phyloP scores from a whole-genome alignment of 2,797 vertebrate species.

The Choloepus didactylus region DNA sequence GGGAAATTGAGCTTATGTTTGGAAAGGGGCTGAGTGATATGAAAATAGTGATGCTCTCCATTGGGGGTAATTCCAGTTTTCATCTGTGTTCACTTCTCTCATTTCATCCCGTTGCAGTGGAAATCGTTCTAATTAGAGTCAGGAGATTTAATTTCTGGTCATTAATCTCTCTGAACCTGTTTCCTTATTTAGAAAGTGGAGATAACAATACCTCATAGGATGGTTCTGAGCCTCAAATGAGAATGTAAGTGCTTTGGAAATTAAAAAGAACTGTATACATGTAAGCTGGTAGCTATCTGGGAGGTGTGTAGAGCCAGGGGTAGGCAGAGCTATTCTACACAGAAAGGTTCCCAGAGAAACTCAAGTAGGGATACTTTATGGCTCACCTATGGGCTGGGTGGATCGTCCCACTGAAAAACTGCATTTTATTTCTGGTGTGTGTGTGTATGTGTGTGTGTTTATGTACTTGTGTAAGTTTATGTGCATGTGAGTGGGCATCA shows the following conservation, averaged over 20 bases:
- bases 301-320: neutral
- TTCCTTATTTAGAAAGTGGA: neutral
- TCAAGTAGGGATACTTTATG: neutral
- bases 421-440: neutral
- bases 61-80: accelerated
- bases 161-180: neutral
- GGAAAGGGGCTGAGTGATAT: too few species aligned
- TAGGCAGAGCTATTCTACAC: neutral
- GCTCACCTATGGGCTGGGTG: neutral
- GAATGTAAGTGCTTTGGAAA: neutral
- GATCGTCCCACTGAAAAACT: neutral
- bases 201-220: neutral
- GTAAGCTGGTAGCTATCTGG: neutral
- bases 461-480: too few species aligned
- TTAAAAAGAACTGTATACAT: neutral
- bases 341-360: neutral
- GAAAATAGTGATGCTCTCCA: neutral
- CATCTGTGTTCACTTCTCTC: too few species aligned
- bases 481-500: neutral
- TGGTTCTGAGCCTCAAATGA: neutral
- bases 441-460: neutral
- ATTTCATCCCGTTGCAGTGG: neutral
- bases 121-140: accelerated
- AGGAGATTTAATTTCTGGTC: neutral
- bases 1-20: neutral